phyloP scores from a whole-genome alignment of 2,888 invertebrate genomes.

The Fragum sueziense region DNA sequence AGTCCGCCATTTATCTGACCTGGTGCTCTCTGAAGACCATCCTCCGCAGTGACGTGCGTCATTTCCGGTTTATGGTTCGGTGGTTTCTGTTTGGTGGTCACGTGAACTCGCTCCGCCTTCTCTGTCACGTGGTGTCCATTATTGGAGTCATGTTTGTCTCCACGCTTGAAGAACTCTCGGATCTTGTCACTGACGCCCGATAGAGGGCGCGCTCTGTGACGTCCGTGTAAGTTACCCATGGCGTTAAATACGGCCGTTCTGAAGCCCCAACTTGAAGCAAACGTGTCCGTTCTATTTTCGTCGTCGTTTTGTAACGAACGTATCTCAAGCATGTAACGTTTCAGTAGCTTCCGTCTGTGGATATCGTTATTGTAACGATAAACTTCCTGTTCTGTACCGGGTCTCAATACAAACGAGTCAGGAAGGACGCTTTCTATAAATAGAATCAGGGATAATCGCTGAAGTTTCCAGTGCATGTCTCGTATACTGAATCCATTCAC shows the following conservation, averaged over 20 bases:
- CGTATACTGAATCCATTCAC: constrained; percentile 44
- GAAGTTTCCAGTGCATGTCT: constrained; percentile 60
- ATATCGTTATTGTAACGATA: constrained; percentile 33
- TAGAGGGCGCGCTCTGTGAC: constrained; percentile 21
- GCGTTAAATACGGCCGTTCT: constrained; percentile 38
- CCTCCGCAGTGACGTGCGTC: not conserved
- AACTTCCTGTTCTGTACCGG: constrained; percentile 25
- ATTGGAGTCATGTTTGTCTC: not conserved
- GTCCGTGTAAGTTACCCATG: constrained; percentile 7
- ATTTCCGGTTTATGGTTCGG: not conserved
- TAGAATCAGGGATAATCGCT: constrained; percentile 57
- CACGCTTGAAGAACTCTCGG: constrained; percentile 26
- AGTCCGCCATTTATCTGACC: not conserved
- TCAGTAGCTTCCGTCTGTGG: constrained; percentile 25
- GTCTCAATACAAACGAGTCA: constrained; percentile 13
- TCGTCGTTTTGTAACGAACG: constrained; percentile 44
- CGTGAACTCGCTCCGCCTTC: not conserved
- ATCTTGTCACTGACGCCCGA: constrained; percentile 44
- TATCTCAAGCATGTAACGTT: constrained; percentile 51
- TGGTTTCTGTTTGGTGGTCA: not conserved
- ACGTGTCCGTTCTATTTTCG: not conserved
- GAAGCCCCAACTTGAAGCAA: constrained; percentile 39
- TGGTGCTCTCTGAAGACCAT: not conserved
- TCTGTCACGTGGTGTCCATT: not conserved
- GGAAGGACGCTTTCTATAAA: constrained; percentile 59